Base-by-base conservation (phyloP, 2,113 vertebrate genomes). In the Stercorarius parasiticus region DNA sequence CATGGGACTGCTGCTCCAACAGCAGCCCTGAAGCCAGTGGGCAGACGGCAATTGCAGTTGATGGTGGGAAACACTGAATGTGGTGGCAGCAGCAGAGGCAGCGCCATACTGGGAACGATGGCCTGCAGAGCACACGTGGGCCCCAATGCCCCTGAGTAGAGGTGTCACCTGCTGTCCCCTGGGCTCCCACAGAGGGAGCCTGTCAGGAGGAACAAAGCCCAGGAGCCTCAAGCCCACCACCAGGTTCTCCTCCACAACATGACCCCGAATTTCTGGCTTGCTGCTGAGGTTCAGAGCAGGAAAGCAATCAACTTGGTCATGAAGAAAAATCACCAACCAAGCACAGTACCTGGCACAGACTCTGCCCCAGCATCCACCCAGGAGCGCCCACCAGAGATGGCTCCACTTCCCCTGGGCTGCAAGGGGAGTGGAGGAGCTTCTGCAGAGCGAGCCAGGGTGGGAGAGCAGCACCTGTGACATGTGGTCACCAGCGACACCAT, bases 41-140 rank as follows among this genome's bases (percentile, higher is more conserved):
- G 40, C 38, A 81, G 42, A 19, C 1, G 1, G 34, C 0, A 6
- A 27, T 9, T 1, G 0, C 0, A 1, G 50, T 2, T 29, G 36
- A 34, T 12, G 22, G 50, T 1, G 5, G 22, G 12, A 62, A 61
- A 49, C 7, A 13, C 8, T 30, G 25, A 67, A 55, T 27, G 25
- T 0, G 2, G 25, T 29, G 47, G 30, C 36, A 34, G 77, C 12
- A 62, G 55, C 70, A 76, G 45, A 45, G 59, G 67, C 43, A 76
- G 42, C 0, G 1, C 14, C 1, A 0, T 0, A 1, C 40, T 36
- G 53, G 47, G 25, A 61, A 47, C 0, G 2, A 14, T 0, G 1
- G 15, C 27, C 26, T 43, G 22, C 42, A 52, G 49, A 82, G 26
- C 36, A 64, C 7, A 5, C 0, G 2, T 13, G 30, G 17, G 15